Conservation (phyloP, 2,888 invertebrate genomes). For the Leuctra nigra region DNA sequence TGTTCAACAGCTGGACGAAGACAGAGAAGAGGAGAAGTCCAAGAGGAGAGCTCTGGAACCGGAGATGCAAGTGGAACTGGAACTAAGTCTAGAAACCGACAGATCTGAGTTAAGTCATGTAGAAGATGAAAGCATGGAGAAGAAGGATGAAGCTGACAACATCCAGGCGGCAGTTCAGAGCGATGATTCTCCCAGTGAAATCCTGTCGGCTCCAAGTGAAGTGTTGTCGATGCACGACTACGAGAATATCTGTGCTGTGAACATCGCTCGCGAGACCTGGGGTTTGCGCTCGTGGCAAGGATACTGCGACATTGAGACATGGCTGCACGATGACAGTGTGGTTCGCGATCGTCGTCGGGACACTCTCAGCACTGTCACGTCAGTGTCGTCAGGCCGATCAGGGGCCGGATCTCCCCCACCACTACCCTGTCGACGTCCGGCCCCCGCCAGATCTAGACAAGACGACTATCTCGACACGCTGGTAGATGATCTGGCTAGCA, state of each 20-base stretch:
- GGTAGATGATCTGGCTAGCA: slow-evolving; percentile 43
- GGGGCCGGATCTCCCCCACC: slow-evolving; percentile 41
- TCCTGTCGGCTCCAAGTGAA: slow-evolving; percentile 38
- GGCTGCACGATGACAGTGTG: slow-evolving; percentile 55
- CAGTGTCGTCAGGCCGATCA: slow-evolving; percentile 47
- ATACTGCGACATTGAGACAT: slow-evolving; percentile 57
- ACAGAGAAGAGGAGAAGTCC: slow-evolving; percentile 5
- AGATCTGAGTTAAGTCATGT: not conserved
- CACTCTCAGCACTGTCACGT: slow-evolving; percentile 44
- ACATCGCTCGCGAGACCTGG: slow-evolving; percentile 57
- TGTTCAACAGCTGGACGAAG: slow-evolving; percentile 31
- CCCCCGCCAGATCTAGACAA: slow-evolving; percentile 31
- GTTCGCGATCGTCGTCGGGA: slow-evolving; percentile 49
- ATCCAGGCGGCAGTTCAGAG: not conserved
- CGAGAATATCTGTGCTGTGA: slow-evolving; percentile 58
- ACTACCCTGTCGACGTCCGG: slow-evolving; percentile 25
- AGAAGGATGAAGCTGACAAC: slow-evolving; percentile 36
- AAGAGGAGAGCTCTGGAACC: slow-evolving; percentile 7
- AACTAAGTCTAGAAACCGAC: slow-evolving; percentile 1
- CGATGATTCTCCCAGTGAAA: slow-evolving; percentile 26
- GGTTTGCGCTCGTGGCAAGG: slow-evolving; percentile 58
- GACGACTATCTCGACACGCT: slow-evolving; percentile 50
- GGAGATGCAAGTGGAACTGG: slow-evolving; percentile 12
- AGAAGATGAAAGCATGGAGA: slow-evolving; percentile 32
- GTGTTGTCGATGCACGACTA: slow-evolving; percentile 57